Evolutionary conservation across 2,113 vertebrate species (phyloP).

Genomic region (Apistogramma diplotaenia): DNA sequence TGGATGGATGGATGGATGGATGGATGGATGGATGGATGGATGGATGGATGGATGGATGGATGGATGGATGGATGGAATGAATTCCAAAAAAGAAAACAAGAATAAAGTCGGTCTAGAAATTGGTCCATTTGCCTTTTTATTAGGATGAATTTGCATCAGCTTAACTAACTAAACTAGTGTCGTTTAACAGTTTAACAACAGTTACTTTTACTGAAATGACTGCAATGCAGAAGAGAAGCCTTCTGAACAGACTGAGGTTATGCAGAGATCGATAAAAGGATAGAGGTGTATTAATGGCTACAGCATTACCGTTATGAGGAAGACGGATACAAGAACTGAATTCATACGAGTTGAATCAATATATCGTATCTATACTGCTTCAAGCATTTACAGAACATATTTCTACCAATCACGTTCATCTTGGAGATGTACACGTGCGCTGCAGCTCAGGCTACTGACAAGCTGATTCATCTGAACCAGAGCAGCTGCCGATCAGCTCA

Average conservation of each 20-base stretch:
- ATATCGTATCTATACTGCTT: not conserved
- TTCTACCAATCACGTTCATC: not conserved
- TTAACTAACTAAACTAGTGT: fast-evolving
- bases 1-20: not conserved
- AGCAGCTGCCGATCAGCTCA: not conserved
- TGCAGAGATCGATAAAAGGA: not conserved
- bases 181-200: not conserved
- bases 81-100: not conserved
- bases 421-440: fast-evolving
- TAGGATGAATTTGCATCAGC: not conserved
- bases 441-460: not conserved
- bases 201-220: not conserved
- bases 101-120: not conserved
- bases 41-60: not conserved
- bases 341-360: not conserved
- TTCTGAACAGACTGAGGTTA: no score
- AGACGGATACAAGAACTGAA: not conserved
- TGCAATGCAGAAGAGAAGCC: not conserved
- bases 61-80: no score
- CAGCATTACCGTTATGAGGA: not conserved
- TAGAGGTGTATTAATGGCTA: not conserved
- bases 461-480: not conserved
- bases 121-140: fast-evolving
- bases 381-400: not conserved
- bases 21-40: not conserved